Evolutionary conservation across 1,140 invertebrate genomes (phyloP), one percentile per base, ranked within the genome.

Genomic region (Plectrocnemia conspersa): DNA sequence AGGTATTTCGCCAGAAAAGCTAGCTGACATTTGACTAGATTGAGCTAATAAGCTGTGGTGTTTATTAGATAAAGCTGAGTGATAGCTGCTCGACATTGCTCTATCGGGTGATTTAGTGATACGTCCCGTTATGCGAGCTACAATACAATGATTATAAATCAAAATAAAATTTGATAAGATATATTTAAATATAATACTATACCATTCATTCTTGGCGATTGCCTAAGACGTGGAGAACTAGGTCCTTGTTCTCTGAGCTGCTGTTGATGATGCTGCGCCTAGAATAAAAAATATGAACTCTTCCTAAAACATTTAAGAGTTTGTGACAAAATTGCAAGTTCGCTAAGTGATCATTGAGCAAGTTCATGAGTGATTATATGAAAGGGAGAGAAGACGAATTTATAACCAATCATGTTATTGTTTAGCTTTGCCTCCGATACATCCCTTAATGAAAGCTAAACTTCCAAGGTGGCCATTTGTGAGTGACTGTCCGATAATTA

Each of bases 201-300:
- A 83, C 82, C 76, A 65, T 80, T 76, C 72, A 80, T 74, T 66
- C 81, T 73, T 5, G 81, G 81, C 13, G 80, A 83, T 59, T 77
- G 79, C 59, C 64, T 67, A 16, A 59, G 55, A 25, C 58, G 50
- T 0, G 59, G 59, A 10, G 52, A 55, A 21, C 33, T 54, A 7
- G 59, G 59, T 40, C 69, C 66, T 65, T 84, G 82, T 59, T 87
- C 84, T 64, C 82, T 81, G 25, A 91, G 66, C 63, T 89, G 86
- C 56, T 86, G 82, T 65, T 93, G 90, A 71, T 93, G 89, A 67
- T 91, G 88, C 63, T 91, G 89, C 33, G 91, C 89, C 78, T 75
- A 55, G 64, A 13, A 15, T 7, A 4, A 16, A n/a, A 27, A 47
- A 15, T 4, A 29, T 44, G 6, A 7, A 40, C 36, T 40, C 18